Conservation (phyloP, 2,113 vertebrate species). For the Microtus montanus region DNA sequence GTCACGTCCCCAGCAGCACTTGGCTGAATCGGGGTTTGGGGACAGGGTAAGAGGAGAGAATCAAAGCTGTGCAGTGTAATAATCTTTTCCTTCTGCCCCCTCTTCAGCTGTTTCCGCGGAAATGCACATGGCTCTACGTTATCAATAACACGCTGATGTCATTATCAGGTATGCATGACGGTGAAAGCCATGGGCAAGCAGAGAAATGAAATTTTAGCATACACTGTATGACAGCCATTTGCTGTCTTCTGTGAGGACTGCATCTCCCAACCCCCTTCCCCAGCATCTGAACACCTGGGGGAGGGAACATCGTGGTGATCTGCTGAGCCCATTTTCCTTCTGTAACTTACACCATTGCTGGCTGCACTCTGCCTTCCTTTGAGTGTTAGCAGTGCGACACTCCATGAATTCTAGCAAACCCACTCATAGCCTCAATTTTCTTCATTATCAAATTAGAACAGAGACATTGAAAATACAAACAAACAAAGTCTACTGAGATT, state of each 20-base stretch:
- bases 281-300: not conserved
- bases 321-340: not conserved
- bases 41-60: not conserved
- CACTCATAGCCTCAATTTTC: not conserved
- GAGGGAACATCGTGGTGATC: not conserved
- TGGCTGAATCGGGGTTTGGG: conserved; percentile 22
- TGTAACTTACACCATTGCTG: not conserved
- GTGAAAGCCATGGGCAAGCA: conserved; percentile 4
- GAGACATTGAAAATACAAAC: not conserved
- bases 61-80: conserved; percentile 29
- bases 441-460: not conserved
- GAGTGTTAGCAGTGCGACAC: not conserved
- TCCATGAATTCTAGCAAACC: not conserved
- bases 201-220: conserved; percentile 34
- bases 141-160: conserved; percentile 99
- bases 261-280: not conserved
- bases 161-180: conserved; percentile 91
- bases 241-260: not conserved
- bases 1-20: not conserved
- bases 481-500: not conserved
- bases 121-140: conserved; percentile 97
- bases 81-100: not conserved
- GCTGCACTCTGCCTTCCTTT: not conserved
- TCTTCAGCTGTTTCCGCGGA: conserved; percentile 94
- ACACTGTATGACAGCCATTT: not conserved